Conservation (phyloP, 2,888 invertebrate species). For the Ganaspis brasiliensis region DNA sequence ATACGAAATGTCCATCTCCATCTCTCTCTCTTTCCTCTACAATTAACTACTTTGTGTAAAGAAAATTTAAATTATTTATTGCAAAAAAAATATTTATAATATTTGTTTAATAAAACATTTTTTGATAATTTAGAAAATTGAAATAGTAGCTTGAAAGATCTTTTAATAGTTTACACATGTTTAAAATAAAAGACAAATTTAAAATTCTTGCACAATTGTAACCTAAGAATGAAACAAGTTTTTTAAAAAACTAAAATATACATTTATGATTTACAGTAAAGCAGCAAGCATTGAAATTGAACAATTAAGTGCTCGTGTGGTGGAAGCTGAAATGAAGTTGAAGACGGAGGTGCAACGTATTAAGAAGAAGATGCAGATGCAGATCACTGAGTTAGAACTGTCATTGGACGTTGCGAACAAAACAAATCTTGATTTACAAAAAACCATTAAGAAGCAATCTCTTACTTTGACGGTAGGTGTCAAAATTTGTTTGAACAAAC, state of each 20-base stretch:
- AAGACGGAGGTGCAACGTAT: slow-evolving; percentile 98
- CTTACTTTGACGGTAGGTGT: slow-evolving; percentile 88
- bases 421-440: slow-evolving; percentile 98
- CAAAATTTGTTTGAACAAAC: neutral
- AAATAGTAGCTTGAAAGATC: too few species aligned
- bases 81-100: too few species aligned
- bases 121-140: too few species aligned
- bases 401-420: slow-evolving; percentile 99
- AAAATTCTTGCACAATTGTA: too few species aligned
- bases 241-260: neutral
- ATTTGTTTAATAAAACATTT: too few species aligned
- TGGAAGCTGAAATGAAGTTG: slow-evolving; percentile 97
- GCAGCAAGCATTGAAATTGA: slow-evolving; percentile 99
- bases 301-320: slow-evolving; percentile 96
- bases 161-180: too few species aligned
- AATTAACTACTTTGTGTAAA: too few species aligned
- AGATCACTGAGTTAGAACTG: slow-evolving; percentile 98
- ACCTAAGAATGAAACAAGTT: too few species aligned
- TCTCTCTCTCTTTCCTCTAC: too few species aligned
- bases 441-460: slow-evolving; percentile 98
- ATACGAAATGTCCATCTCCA: too few species aligned
- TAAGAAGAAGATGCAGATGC: slow-evolving; percentile 99
- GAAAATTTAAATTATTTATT: too few species aligned
- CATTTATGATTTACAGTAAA: slow-evolving; percentile 86
- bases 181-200: too few species aligned